A percentile compares a stretch with the other conserved stretches of the same genome.
These are phyloP conservation scores for Acrocephalus arundinaceus DNA, from an alignment of 2,113 vertebrate genomes.

Conservation along the genomic window DNA sequence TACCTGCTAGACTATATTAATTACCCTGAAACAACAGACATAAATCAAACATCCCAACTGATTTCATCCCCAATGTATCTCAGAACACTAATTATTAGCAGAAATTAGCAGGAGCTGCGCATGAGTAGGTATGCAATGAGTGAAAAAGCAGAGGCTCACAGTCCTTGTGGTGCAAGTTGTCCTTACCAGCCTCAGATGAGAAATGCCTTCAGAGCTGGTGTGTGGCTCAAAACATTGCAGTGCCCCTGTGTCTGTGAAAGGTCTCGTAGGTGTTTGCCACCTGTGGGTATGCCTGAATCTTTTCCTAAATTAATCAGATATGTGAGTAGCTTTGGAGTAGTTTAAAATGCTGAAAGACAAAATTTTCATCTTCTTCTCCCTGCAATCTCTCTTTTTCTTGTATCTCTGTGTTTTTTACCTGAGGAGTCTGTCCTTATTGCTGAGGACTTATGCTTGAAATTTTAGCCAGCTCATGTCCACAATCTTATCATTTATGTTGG, in stretches of 20 bases:
- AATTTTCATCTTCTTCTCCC: not conserved
- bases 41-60: conserved; percentile 21
- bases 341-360: not conserved
- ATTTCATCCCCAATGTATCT: conserved; percentile 18
- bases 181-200: not conserved
- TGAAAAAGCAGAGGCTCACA: not conserved
- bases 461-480: not conserved
- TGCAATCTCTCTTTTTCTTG: not conserved
- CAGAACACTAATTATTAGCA: conserved; percentile 19
- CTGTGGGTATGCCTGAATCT: not conserved
- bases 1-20: not conserved
- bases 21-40: not conserved
- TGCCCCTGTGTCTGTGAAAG: not conserved
- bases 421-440: not conserved
- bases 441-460: not conserved
- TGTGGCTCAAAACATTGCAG: not conserved
- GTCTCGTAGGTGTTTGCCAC: not conserved
- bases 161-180: not conserved
- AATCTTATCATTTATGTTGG: not conserved
- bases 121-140: not conserved
- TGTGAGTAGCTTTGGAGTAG: not conserved
- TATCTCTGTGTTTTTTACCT: not conserved
- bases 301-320: not conserved
- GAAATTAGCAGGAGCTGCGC: not conserved
- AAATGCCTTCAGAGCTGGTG: not conserved